phyloP scores from a whole-genome alignment of 1,140 invertebrate genomes.

The Ylistrum balloti region DNA sequence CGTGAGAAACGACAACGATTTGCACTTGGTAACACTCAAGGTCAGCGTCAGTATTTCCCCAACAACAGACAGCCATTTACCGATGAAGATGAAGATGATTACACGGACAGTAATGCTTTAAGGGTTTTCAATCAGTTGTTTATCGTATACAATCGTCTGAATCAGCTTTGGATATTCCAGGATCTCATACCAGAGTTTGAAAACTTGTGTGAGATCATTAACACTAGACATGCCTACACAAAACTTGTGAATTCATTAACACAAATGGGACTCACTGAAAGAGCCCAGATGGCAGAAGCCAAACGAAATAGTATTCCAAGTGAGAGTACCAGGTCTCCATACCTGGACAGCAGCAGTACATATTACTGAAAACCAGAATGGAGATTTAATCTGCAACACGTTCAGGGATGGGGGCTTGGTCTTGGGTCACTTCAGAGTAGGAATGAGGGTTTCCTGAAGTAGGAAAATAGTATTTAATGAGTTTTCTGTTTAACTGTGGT shows the following conservation, averaged over 20 bases:
- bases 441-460: too few species aligned
- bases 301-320: conserved; percentile 11
- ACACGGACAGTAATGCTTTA: background rate
- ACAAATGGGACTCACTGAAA: conserved; percentile 45
- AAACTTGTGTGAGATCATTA: conserved; percentile 39
- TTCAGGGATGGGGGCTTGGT: too few species aligned
- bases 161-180: background rate
- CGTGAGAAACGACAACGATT: conserved; percentile 31
- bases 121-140: background rate
- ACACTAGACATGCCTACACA: conserved; percentile 2
- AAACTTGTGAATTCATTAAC: background rate
- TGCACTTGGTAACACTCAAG: background rate
- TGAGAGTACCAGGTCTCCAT: background rate
- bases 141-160: background rate
- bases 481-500: too few species aligned
- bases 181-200: conserved; percentile 41
- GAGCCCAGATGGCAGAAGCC: background rate
- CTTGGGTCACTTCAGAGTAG: too few species aligned
- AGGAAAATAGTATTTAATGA: too few species aligned
- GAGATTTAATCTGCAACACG: too few species aligned
- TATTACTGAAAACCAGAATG: too few species aligned
- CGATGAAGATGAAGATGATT: background rate
- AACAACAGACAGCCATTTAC: background rate
- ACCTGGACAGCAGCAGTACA: background rate
- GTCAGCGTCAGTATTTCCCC: background rate